Base-by-base conservation (phyloP, 2,113 vertebrate species). In the Steatornis caripensis region DNA sequence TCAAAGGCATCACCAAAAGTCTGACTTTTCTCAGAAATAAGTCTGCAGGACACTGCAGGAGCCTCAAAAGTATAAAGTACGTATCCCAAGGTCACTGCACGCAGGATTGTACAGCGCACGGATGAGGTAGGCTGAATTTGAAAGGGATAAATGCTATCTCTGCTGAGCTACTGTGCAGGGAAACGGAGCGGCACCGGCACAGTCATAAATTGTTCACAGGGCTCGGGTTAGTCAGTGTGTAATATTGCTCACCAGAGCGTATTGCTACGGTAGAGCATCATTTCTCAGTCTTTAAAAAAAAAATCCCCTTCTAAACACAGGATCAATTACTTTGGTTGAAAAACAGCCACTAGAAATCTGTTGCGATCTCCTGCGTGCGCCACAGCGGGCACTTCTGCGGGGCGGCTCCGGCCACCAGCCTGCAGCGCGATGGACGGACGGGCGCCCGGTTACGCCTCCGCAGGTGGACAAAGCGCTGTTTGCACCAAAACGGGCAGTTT, bases 401-500 rank as follows among this genome's bases (percentile, higher is more conserved):
- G 23, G 6, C n/a, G 17, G 39, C 26, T 6, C 51, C 64, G 6
- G 23, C 4, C 3, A 15, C 45, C 12, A 15, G 5, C 51, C 22
- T 1, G n/a, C 78, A 15, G 37, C 9, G 3, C 15, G 30, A 16
- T 6, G 19, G 2, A 4, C 0, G 61, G n/a, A 5, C 0, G 27
- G 23, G 17, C 0, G 34, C 24, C 1, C 1, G 3, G 54, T 10
- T 32, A 3, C 16, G 48, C 49, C 78, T 22, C 53, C 61, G 5
- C 37, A 6, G 57, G 39, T 2, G 20, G 15, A 2, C n/a, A 12
- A 23, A 76, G 21, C 3, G 19, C 36, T 0, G 2, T 21, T 15
- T 23, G 39, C 53, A 19, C 32, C 51, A 8, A 43, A 70, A 39
- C 10, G 21, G 4, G 61, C 24, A 2, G 1, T 13, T 36, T 29